These are phyloP conservation scores for Corythucha ciliata DNA, from an alignment of 2,888 invertebrate genomes.

Conservation along the genomic window DNA sequence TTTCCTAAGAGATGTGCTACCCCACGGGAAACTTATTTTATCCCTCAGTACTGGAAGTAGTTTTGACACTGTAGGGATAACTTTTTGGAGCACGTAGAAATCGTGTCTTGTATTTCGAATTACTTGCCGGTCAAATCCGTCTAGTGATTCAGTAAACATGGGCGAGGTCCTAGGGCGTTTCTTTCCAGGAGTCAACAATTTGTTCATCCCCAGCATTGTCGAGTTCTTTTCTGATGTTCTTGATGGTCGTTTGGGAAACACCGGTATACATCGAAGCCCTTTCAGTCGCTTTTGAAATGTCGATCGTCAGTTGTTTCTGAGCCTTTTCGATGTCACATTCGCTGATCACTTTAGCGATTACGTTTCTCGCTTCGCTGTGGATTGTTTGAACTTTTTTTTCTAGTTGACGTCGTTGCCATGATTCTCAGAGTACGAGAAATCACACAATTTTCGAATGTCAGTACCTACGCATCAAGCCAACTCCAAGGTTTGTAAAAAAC, in stretches of 20 bases:
- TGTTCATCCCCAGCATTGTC: background rate
- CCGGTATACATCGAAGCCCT: slow-evolving; percentile 7
- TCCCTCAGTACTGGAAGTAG: background rate
- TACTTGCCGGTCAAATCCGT: slow-evolving; percentile 1
- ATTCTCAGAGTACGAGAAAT: no score
- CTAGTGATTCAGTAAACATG: slow-evolving; percentile 6
- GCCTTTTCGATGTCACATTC: slow-evolving; percentile 12
- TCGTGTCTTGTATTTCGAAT: slow-evolving; percentile 1
- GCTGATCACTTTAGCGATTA: slow-evolving; percentile 3
- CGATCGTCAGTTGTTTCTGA: slow-evolving; percentile 5
- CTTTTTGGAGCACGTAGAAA: background rate
- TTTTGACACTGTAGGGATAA: background rate
- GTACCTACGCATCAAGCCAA: no score
- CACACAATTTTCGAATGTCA: no score
- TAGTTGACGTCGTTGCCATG: no score
- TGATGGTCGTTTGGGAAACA: background rate
- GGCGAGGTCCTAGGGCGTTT: background rate
- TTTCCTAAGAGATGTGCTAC: background rate
- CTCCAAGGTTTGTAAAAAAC: no score
- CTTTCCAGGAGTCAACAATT: background rate
- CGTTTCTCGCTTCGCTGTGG: slow-evolving; percentile 1
- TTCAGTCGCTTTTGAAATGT: slow-evolving; percentile 2
- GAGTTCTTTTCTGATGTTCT: background rate
- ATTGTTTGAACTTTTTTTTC: slow-evolving; percentile 6
- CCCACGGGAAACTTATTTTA: slow-evolving; percentile 1